Conservation (phyloP, 2,797 vertebrate genomes). For the Catamblyrhynchus diadema region DNA sequence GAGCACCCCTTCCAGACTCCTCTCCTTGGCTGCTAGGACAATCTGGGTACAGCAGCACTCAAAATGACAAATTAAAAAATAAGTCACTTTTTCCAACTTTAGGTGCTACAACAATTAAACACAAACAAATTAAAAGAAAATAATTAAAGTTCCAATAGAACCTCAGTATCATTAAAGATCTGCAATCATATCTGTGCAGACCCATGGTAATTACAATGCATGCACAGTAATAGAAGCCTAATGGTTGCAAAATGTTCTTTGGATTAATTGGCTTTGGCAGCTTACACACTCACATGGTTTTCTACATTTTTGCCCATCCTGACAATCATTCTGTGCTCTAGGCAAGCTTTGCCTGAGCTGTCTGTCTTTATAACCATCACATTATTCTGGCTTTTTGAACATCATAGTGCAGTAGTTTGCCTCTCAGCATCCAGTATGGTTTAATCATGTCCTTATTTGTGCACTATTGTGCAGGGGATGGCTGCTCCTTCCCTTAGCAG, state of each 20-base stretch:
- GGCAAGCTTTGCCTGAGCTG: slow-evolving; percentile 68
- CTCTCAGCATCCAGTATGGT: slow-evolving; percentile 62
- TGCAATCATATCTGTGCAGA: background rate
- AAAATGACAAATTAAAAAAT: background rate
- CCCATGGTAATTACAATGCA: slow-evolving; percentile 33
- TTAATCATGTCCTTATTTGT: slow-evolving; percentile 58
- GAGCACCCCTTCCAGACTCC: background rate
- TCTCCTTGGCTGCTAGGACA: background rate
- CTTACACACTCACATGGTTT: slow-evolving; percentile 74
- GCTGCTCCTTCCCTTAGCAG: background rate
- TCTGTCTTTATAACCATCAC: slow-evolving; percentile 72
- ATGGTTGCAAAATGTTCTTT: slow-evolving; percentile 66
- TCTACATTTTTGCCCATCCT: slow-evolving; percentile 68
- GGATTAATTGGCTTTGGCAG: slow-evolving; percentile 71
- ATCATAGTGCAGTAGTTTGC: slow-evolving; percentile 57
- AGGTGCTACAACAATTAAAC: background rate
- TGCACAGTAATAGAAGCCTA: slow-evolving; percentile 51
- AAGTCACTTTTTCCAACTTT: background rate
- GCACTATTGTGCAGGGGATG: background rate
- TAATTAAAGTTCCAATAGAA: slow-evolving; percentile 34
- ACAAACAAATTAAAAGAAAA: slow-evolving; percentile 19
- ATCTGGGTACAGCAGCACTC: background rate
- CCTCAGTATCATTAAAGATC: background rate
- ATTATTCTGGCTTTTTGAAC: slow-evolving; percentile 69
- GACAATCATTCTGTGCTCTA: slow-evolving; percentile 67